Evolutionary conservation across 2,113 vertebrate species (phyloP), one percentile per base, ranked within the genome.

Genomic region (Tiliqua scincoides): DNA sequence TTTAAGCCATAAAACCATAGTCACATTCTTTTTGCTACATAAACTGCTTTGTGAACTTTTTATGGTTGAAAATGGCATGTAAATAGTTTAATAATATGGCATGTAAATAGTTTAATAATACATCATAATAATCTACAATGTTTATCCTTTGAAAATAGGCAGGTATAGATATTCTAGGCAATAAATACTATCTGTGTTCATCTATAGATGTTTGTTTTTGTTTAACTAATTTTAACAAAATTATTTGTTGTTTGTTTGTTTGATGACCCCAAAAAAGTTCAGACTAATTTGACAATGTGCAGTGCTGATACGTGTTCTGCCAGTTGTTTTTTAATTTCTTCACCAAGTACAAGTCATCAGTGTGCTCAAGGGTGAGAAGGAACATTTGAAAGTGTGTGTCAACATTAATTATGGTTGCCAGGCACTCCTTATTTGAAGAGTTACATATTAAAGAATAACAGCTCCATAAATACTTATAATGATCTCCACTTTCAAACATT

Each of bases 301-400:
- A 73, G 15, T 52, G 48, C 85, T 54, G 48, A 59, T 65, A 37
- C 85, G 73, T 86, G 78, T 81, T 40, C 70, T 73, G 59, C 57
- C 21, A 74, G 78, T 81, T n/a, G n/a, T n/a, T 65, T 18, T 75
- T 71, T 32, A 23, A 48, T 40, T 80, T 80, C 40, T 23, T 72
- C 27, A 85, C 6, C 12, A 8, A 25, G 12, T n/a, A 30, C 37
- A 73, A 79, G 43, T 68, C 85, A 81, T 74, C 85, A 73, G 70
- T 80, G 70, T 80, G 48, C 68, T 86, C 43, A 86, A 63, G 37
- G 40, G 21, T 86, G 40, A 80, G 14, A 8, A 72, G 54, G 65
- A 85, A 62, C 77, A 72, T 72, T 72, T 79, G 77, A 79, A 65
- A 79, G 57, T 32, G 21, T 63, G 37, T 72, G 4, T 73, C 84